A percentile compares a stretch with the other conserved stretches of the same genome.
Evolutionary conservation across 1,140 invertebrate genomes (phyloP).

Genomic region (Sweltsa coloradensis): DNA sequence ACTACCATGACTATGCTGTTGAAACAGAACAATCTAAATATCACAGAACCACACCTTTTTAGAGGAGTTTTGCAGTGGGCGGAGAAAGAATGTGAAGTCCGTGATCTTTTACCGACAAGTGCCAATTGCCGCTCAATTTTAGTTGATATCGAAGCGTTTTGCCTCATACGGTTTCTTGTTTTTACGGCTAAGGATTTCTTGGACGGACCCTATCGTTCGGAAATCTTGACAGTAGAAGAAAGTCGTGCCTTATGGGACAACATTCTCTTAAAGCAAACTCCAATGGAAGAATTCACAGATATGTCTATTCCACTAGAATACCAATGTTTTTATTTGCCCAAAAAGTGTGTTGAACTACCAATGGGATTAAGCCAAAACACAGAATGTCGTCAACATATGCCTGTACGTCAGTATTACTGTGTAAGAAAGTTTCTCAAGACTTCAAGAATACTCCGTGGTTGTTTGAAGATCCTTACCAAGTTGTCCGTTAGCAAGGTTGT

Average conservation of each 20-base stretch:
- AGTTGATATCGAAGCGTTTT: constrained; percentile 11
- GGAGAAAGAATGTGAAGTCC: constrained; percentile 9
- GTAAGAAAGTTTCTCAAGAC: constrained; percentile 7
- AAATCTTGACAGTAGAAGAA: constrained; percentile 14
- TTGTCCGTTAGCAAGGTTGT: neutral
- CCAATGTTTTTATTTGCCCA: neutral
- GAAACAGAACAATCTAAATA: constrained; percentile 16
- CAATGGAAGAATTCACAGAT: neutral
- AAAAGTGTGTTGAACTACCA: neutral
- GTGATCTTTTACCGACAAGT: constrained; percentile 4
- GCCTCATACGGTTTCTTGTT: constrained; percentile 16
- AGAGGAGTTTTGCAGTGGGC: constrained; percentile 15
- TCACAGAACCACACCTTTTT: constrained; percentile 17
- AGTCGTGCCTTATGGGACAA: constrained; percentile 1
- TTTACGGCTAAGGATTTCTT: constrained; percentile 11
- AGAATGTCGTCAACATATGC: neutral
- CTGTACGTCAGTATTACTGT: constrained; percentile 5
- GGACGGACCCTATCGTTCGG: constrained; percentile 6
- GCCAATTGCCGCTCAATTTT: constrained; percentile 11
- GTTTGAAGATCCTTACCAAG: constrained; percentile 3
- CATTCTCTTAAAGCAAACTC: neutral
- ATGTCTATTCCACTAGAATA: neutral
- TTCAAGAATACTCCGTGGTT: constrained; percentile 4
- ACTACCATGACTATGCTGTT: constrained; percentile 13
- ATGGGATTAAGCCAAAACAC: neutral